Base-by-base conservation (phyloP, 1,140 invertebrate species). In the Galleria mellonella region DNA sequence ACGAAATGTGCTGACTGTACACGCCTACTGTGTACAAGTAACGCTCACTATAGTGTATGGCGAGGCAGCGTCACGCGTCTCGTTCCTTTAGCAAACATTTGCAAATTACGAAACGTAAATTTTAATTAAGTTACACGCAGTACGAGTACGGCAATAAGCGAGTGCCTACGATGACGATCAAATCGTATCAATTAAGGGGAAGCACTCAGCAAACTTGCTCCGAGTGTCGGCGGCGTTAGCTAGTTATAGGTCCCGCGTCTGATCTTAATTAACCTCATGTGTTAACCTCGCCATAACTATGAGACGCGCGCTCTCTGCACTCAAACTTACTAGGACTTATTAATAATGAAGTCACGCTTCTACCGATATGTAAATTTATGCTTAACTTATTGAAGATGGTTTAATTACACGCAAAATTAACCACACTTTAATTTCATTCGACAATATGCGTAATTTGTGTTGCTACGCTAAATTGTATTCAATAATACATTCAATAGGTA, bases 201-300 rank as follows among this genome's bases (percentile, higher is more conserved):
- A 70, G 67, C 63, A 62, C 61, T 68, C 65, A 58, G 62, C 59
- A 65, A 69, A 67, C 65, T 72, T 23, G 17, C 17, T 23, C 61
- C 46, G 44, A 56, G 63, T 57, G 57, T 58, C 60, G 55, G 48
- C 47, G 42, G 50, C 57, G 63, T 68, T 63, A 63, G 64, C 69
- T 70, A 76, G 75, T 75, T 73, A 72, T 65, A 68, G 68, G 64
- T 72, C 55, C 59, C 62, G 17, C 17, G 66, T 62, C 62, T 70
- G 64, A 77, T 82, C 77, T 79, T 83, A 83, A 83, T 83, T 79
- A 83, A 79, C 78, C 75, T 72, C 67, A 74, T 72, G 75, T 77
- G 71, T 76, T 75, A 79, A 79, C 70, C 72, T 68, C 62, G 56
- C 63, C 50, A 57, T 69, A 62, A 71, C 67, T 72, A 61, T 55